phyloP scores from a whole-genome alignment of 2,888 invertebrate species.

The Mayetiola destructor region DNA sequence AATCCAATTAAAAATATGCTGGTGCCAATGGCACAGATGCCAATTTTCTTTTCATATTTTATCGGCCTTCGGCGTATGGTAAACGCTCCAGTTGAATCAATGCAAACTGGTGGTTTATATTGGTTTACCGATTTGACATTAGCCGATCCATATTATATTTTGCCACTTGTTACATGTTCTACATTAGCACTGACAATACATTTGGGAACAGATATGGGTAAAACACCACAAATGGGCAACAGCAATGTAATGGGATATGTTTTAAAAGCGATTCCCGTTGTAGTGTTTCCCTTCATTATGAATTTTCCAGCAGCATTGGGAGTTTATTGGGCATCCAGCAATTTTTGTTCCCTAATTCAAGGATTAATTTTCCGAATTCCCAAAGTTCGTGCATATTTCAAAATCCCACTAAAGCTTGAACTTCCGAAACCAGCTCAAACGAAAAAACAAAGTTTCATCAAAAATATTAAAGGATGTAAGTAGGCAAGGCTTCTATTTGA shows the following conservation, averaged over 20 bases:
- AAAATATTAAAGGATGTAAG: slow-evolving; percentile 58
- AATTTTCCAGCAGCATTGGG: slow-evolving; percentile 80
- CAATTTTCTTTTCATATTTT: slow-evolving; percentile 86
- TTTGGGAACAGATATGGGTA: slow-evolving; percentile 61
- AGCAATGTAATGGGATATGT: slow-evolving; percentile 58
- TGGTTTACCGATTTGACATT: slow-evolving; percentile 92
- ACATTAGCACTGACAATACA: slow-evolving; percentile 74
- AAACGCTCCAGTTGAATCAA: slow-evolving; percentile 76
- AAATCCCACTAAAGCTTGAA: slow-evolving; percentile 49
- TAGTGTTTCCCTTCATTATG: slow-evolving; percentile 71
- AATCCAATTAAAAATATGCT: slow-evolving; percentile 68
- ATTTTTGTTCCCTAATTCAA: slow-evolving; percentile 58
- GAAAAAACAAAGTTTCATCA: slow-evolving; percentile 33
- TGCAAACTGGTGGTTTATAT: slow-evolving; percentile 71
- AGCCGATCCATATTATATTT: slow-evolving; percentile 72
- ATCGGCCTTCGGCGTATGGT: slow-evolving; percentile 78
- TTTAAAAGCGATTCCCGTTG: slow-evolving; percentile 57
- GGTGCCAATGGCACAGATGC: slow-evolving; percentile 67
- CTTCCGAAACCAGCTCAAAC: slow-evolving; percentile 50
- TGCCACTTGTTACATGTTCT: slow-evolving; percentile 72
- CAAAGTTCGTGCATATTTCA: slow-evolving; percentile 54
- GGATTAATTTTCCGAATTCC: slow-evolving; percentile 63
- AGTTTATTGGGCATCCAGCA: slow-evolving; percentile 81
- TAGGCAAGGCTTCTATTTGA: no score
- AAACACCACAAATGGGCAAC: slow-evolving; percentile 49